phyloP scores from a whole-genome alignment of 1,140 invertebrate species.

The Macrosteles quadrilineatus region DNA sequence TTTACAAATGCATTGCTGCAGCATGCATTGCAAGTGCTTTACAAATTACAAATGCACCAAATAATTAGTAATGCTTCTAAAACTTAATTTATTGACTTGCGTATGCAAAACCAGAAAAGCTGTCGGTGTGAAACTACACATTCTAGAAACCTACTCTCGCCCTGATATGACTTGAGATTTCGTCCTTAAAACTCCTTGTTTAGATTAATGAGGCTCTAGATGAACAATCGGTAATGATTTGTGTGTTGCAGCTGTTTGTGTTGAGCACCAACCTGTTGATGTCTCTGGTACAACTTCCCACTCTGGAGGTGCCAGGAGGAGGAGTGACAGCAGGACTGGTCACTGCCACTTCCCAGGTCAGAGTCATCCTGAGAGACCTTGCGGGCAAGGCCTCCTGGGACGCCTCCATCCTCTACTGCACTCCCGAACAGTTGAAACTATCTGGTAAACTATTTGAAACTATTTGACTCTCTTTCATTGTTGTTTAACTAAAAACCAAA shows the following conservation, averaged over 20 bases:
- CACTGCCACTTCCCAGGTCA: conserved; percentile 59
- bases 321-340: conserved; percentile 73
- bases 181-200: no score
- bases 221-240: no score
- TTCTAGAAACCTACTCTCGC: no score
- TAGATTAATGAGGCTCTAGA: no score
- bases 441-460: conserved; percentile 19
- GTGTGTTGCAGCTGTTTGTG: conserved; percentile 86
- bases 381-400: conserved; percentile 98
- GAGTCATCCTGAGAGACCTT: conserved; percentile 88
- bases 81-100: no score
- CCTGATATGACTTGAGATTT: no score
- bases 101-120: no score
- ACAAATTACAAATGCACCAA: no score
- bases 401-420: conserved; percentile 83
- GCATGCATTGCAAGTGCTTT: no score
- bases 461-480: not conserved
- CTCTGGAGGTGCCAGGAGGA: conserved; percentile 78
- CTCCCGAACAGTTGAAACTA: conserved; percentile 52
- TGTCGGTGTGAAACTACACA: no score
- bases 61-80: no score
- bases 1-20: no score
- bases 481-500: not conserved
- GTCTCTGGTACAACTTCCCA: conserved; percentile 90
- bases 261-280: conserved; percentile 81